Conservation (phyloP, 2,113 vertebrate species). For the Cariama cristata region DNA sequence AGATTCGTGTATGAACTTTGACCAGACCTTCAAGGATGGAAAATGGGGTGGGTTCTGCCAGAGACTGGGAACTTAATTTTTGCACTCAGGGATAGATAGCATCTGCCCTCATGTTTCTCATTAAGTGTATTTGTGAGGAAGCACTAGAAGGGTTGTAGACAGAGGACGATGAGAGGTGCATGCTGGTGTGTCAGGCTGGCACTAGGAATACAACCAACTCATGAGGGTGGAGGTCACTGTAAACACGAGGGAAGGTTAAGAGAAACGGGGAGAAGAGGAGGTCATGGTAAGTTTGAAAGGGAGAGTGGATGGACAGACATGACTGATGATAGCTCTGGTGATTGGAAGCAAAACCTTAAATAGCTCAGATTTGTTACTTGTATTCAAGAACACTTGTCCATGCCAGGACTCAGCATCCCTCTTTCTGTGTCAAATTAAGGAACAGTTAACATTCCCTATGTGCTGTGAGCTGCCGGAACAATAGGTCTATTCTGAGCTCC, state of each 20-base stretch:
- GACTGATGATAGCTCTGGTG: not conserved
- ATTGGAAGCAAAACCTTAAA: constrained; percentile 11
- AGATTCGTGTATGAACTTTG: not conserved
- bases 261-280: not conserved
- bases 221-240: not conserved
- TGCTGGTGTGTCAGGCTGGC: not conserved
- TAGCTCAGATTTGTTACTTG: not conserved
- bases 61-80: not conserved
- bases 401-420: not conserved
- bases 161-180: not conserved
- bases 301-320: not conserved
- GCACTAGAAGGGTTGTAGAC: not conserved
- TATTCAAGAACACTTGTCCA: not conserved
- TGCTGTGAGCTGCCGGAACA: not conserved
- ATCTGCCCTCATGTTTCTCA: not conserved
- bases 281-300: constrained; percentile 3
- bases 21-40: not conserved
- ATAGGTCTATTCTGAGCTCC: not conserved
- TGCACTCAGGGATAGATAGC: not conserved
- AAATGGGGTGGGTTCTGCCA: not conserved
- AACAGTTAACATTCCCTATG: not conserved
- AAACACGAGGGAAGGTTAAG: not conserved
- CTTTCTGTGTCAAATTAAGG: not conserved
- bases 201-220: not conserved
- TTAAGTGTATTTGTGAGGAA: not conserved